Percentiles rank a stretch among this genome's conserved stretches.
phyloP scores from a whole-genome alignment of 2,888 invertebrate species.

The Helicoverpa assulta region DNA sequence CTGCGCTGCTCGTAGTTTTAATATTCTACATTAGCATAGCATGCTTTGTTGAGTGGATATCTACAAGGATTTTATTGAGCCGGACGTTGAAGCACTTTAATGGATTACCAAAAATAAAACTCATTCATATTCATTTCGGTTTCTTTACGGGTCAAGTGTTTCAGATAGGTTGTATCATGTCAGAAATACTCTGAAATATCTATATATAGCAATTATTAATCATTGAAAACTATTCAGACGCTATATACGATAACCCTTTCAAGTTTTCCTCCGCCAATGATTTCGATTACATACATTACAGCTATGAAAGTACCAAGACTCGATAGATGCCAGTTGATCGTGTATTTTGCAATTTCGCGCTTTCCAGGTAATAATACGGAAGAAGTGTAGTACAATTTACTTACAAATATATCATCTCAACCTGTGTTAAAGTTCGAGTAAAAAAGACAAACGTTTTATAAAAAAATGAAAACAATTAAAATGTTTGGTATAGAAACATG shows the following conservation, averaged over 20 bases:
- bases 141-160: constrained; percentile 70
- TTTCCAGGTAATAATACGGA: constrained; percentile 73
- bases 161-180: constrained; percentile 26
- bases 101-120: constrained; percentile 67
- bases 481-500: constrained; percentile 56
- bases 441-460: constrained; percentile 21
- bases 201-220: constrained; percentile 11
- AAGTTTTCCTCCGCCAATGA: constrained; percentile 51
- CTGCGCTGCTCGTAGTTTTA: constrained; percentile 37
- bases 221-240: constrained; percentile 23
- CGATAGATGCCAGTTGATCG: constrained; percentile 69
- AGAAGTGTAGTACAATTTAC: constrained; percentile 55
- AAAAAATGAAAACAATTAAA: constrained; percentile 42
- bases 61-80: constrained; percentile 53
- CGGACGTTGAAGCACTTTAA: constrained; percentile 57
- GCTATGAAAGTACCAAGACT: constrained; percentile 64
- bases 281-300: constrained; percentile 60
- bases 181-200: constrained; percentile 31
- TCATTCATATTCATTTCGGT: constrained; percentile 57
- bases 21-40: constrained; percentile 54
- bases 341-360: constrained; percentile 76
- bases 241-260: constrained; percentile 33
- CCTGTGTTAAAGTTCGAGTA: constrained; percentile 35
- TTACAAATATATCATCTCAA: constrained; percentile 52
- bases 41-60: constrained; percentile 66